Percentiles rank a stretch among this genome's conserved stretches.
phyloP scores from a whole-genome alignment of 2,797 vertebrate genomes.

The Myiotriccus ornatus region DNA sequence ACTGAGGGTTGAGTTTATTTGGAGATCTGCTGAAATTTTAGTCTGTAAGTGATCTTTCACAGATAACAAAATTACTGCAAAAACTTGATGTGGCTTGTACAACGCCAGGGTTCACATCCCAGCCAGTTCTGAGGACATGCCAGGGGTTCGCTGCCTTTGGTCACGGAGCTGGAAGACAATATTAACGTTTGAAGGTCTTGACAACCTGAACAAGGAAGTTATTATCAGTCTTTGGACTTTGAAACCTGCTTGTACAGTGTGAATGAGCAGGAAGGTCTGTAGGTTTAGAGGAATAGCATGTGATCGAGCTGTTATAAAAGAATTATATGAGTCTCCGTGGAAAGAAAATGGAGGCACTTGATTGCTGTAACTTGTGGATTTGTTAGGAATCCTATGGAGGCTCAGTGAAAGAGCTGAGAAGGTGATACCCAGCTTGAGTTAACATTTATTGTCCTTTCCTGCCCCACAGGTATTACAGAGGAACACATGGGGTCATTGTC shows the following conservation, averaged over 20 bases:
- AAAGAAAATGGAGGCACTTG: not conserved
- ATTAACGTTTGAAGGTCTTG: not conserved
- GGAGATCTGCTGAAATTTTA: slow-evolving; percentile 28
- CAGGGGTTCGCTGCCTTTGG: not conserved
- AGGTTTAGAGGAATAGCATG: not conserved
- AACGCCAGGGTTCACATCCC: not conserved
- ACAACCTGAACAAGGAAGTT: not conserved
- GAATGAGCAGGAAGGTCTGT: not conserved
- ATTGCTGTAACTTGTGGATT: not conserved
- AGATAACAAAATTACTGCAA: not conserved
- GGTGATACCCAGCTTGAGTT: not conserved
- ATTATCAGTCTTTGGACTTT: not conserved
- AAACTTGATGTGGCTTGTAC: not conserved
- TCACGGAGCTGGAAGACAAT: not conserved
- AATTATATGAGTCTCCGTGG: not conserved
- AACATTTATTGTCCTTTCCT: not conserved
- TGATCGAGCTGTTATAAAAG: not conserved
- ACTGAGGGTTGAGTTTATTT: slow-evolving; percentile 31
- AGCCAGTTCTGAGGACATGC: not conserved
- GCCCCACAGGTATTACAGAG: slow-evolving; percentile 90
- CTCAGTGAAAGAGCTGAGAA: not conserved
- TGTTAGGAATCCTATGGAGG: not conserved
- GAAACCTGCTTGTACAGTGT: not conserved
- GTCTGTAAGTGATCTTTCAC: not conserved
- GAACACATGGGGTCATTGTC: slow-evolving; percentile 97